A percentile compares a stretch with the other conserved stretches of the same genome.
phyloP scores from a whole-genome alignment of 1,140 invertebrate species.

The Euura saliciscinereae region DNA sequence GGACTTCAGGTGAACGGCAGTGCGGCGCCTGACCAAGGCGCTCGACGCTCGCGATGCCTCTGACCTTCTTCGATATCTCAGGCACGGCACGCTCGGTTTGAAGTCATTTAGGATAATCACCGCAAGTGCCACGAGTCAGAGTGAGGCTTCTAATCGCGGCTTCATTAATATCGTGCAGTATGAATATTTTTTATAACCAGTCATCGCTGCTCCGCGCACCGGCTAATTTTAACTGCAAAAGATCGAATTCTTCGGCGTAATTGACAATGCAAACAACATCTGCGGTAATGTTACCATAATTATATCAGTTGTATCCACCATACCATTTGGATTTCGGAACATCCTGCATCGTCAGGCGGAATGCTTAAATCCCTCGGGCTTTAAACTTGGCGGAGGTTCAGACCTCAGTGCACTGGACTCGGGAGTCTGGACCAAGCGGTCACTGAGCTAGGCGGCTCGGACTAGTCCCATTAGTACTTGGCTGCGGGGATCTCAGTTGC shows the following conservation, averaged over 20 bases:
- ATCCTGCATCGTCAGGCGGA: no score
- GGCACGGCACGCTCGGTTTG: not conserved
- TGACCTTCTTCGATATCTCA: slow-evolving; percentile 7
- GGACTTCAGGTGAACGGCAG: not conserved
- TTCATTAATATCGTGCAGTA: not conserved
- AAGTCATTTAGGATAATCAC: slow-evolving; percentile 2
- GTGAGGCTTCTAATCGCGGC: not conserved
- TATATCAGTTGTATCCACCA: no score
- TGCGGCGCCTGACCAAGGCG: not conserved
- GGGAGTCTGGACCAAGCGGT: not conserved
- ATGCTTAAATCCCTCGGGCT: no score
- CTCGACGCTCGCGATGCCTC: not conserved
- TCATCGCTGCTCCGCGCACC: no score
- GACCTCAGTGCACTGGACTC: not conserved
- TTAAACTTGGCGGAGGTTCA: no score
- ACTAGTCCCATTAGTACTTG: slow-evolving; percentile 42
- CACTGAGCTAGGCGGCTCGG: slow-evolving; percentile 25
- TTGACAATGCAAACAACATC: no score
- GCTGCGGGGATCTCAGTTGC: slow-evolving; percentile 26
- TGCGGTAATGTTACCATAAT: no score
- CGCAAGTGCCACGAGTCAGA: not conserved
- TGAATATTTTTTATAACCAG: not conserved
- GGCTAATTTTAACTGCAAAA: no score
- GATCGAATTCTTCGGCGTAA: no score
- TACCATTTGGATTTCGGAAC: no score